These are phyloP conservation scores for Phacellophora camtschatica DNA, from an alignment of 30 jellyfish, hydroid and myxozoan genomes.

Conservation along the genomic window DNA sequence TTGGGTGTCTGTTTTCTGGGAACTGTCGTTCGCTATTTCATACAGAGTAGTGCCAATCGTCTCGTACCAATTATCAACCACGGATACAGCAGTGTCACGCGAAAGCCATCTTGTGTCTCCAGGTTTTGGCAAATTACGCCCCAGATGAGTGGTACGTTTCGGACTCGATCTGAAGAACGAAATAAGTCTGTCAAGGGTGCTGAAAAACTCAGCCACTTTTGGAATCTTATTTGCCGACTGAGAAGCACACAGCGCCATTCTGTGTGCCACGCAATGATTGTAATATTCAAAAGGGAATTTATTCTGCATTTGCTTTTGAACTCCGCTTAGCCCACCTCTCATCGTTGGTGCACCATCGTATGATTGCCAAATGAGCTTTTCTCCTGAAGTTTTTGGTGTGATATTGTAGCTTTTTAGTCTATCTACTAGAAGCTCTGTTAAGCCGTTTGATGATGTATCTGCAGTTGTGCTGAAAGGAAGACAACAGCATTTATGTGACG, in stretches of 20 bases:
- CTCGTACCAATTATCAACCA: slow-evolving; percentile 20
- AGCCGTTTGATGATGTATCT: slow-evolving; percentile 35
- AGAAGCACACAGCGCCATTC: slow-evolving; percentile 23
- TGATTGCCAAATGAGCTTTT: slow-evolving; percentile 32
- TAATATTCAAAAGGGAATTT: neutral
- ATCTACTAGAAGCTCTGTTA: neutral
- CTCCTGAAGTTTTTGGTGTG: neutral
- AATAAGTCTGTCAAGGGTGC: slow-evolving; percentile 7
- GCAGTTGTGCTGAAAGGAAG: slow-evolving; percentile 28
- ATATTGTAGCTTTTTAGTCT: neutral
- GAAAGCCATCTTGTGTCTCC: slow-evolving; percentile 64
- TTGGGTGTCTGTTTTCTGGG: slow-evolving; percentile 4
- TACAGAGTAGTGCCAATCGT: slow-evolving; percentile 13
- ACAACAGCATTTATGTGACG: slow-evolving; percentile 8
- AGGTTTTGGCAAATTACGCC: slow-evolving; percentile 39
- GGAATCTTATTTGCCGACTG: slow-evolving; percentile 10
- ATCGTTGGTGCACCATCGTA: slow-evolving; percentile 48
- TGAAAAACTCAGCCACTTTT: slow-evolving; percentile 23
- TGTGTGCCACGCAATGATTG: slow-evolving; percentile 37
- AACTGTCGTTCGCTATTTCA: neutral
- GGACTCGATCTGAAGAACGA: slow-evolving; percentile 51
- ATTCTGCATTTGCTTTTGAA: neutral
- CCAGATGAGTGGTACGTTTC: slow-evolving; percentile 23
- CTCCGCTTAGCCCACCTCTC: slow-evolving; percentile 34
- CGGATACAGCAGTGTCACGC: slow-evolving; percentile 29